Conservation (phyloP, 2,888 invertebrate genomes). For the Habrosyne pyritoides region DNA sequence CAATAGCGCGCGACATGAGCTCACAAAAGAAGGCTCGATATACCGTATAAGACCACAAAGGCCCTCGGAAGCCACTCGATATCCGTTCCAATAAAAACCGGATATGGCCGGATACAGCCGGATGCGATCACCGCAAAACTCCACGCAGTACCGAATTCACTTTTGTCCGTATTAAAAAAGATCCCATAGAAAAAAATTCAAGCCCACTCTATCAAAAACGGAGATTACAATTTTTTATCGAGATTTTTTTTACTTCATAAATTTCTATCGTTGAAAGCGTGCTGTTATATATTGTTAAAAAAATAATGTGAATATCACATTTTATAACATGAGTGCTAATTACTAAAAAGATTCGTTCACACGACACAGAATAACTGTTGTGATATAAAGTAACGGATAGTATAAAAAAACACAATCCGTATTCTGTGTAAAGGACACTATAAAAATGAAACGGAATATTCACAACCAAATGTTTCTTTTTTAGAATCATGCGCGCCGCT, state of each 20-base stretch:
- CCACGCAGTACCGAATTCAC: slow-evolving; percentile 42
- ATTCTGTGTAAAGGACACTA: too few species aligned
- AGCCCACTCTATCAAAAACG: slow-evolving; percentile 53
- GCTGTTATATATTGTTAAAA: not conserved
- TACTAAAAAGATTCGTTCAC: not conserved
- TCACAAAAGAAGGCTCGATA: slow-evolving; percentile 59
- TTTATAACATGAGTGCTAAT: not conserved
- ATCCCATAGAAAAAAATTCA: slow-evolving; percentile 41
- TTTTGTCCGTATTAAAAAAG: slow-evolving; percentile 51
- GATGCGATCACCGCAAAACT: slow-evolving; percentile 65
- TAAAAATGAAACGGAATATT: too few species aligned
- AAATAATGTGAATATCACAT: not conserved
- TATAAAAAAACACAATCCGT: too few species aligned
- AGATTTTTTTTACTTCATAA: slow-evolving; percentile 34
- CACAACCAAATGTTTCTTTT: too few species aligned
- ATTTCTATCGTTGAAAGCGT: slow-evolving; percentile 28
- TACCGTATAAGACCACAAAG: slow-evolving; percentile 63
- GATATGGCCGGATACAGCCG: slow-evolving; percentile 61
- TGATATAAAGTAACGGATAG: not conserved
- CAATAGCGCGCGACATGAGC: slow-evolving; percentile 58
- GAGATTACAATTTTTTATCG: slow-evolving; percentile 49
- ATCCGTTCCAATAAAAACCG: slow-evolving; percentile 75
- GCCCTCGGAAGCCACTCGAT: slow-evolving; percentile 75
- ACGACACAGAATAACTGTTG: not conserved
- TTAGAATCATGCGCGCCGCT: not conserved